These are phyloP conservation scores for Trialeurodes vaporariorum DNA, from an alignment of 1,140 invertebrate genomes.

Conservation along the genomic window DNA sequence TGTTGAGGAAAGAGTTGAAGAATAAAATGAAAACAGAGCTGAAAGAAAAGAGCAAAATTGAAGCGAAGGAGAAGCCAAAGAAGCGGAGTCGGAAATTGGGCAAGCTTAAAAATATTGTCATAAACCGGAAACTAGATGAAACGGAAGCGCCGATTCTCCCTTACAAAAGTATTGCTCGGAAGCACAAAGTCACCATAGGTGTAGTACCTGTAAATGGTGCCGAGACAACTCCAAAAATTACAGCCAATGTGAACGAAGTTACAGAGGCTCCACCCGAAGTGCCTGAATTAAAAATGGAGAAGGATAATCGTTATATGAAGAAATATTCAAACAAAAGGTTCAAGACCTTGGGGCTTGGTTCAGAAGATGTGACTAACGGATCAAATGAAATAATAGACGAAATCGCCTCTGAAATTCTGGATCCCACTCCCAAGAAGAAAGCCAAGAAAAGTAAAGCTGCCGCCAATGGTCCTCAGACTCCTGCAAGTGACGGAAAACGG, in stretches of 20 bases:
- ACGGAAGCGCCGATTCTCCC: neutral
- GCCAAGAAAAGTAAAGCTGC: neutral
- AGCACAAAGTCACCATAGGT: neutral
- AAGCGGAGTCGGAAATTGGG: neutral
- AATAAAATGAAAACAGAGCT: conserved; percentile 12
- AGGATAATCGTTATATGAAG: conserved; percentile 17
- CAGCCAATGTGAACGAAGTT: conserved; percentile 2
- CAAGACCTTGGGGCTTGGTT: too few relatives aligned
- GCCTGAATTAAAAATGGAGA: conserved; percentile 19
- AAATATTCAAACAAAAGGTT: conserved; percentile 18
- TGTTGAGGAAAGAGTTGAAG: conserved; percentile 17
- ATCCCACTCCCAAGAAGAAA: neutral
- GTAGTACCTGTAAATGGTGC: neutral
- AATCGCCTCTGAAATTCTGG: neutral
- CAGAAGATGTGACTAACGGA: neutral
- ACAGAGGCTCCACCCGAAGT: conserved; percentile 13
- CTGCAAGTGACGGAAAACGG: neutral
- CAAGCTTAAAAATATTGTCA: neutral
- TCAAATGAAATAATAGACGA: neutral
- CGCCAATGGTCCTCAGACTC: neutral
- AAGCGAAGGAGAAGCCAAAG: neutral
- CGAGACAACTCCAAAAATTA: conserved; percentile 3
- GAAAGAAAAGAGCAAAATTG: conserved; percentile 10
- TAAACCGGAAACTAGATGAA: neutral
- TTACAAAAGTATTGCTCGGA: neutral